Evolutionary conservation across 2,797 vertebrate genomes (phyloP).

Genomic region (Euphonia xanthogaster): DNA sequence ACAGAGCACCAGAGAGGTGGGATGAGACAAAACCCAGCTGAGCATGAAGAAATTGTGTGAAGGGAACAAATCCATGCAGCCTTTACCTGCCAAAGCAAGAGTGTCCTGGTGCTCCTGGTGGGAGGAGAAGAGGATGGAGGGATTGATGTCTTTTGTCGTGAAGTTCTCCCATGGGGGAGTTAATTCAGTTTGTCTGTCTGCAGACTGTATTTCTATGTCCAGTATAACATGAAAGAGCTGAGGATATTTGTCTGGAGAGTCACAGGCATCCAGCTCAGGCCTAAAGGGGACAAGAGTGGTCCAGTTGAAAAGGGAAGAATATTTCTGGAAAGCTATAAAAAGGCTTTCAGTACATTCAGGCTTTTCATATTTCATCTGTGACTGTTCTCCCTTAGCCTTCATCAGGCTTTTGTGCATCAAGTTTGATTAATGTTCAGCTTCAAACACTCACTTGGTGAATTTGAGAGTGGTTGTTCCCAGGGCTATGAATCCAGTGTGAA

Average conservation of each 20-base stretch:
- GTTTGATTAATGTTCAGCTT: background rate
- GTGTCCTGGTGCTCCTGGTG: conserved; percentile 96
- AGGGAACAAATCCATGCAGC: background rate
- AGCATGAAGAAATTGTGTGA: accelerated
- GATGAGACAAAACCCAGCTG: background rate
- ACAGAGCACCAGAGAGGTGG: conserved; percentile 6
- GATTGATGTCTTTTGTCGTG: conserved; percentile 91
- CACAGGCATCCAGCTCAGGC: conserved; percentile 94
- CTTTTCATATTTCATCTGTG: background rate
- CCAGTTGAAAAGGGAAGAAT: background rate
- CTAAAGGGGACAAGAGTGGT: conserved; percentile 67
- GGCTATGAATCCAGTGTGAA: conserved; percentile 95
- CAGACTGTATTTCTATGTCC: conserved; percentile 90
- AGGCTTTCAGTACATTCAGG: background rate
- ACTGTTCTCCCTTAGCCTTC: background rate
- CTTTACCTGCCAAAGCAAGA: conserved; percentile 86
- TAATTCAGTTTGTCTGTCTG: conserved; percentile 91
- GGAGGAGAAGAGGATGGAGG: conserved; percentile 92
- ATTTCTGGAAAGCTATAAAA: background rate
- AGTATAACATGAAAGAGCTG: conserved; percentile 94
- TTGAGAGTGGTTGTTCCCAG: conserved; percentile 89
- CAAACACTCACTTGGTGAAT: conserved; percentile 91
- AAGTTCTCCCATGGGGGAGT: conserved; percentile 98
- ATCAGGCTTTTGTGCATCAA: background rate
- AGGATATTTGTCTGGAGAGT: conserved; percentile 97